Percentiles rank a stretch among this genome's conserved stretches.
These are phyloP conservation scores for Scomberomorus guttatus DNA, from an alignment of 2,797 vertebrate species.

Conservation along the genomic window DNA sequence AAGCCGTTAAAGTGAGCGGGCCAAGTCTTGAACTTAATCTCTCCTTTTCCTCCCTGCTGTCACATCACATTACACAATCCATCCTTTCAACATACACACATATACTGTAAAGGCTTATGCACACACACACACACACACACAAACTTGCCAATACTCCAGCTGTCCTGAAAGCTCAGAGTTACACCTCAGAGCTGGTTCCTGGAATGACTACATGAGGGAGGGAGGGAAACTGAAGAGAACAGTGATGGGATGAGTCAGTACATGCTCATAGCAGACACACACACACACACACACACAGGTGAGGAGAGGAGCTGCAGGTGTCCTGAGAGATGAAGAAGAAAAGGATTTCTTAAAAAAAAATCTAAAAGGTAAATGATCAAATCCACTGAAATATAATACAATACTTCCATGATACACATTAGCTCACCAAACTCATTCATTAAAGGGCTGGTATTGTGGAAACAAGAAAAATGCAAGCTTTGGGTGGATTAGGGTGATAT, in stretches of 20 bases:
- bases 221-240: background rate
- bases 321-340: too few species aligned
- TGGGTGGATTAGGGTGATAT: too few species aligned
- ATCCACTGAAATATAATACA: too few species aligned
- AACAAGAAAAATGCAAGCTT: too few species aligned
- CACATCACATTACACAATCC: constrained; percentile 59
- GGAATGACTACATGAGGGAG: background rate
- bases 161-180: constrained; percentile 5
- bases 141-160: constrained; percentile 3
- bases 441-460: too few species aligned
- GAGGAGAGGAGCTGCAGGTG: too few species aligned
- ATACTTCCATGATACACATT: too few species aligned
- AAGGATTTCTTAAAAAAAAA: too few species aligned
- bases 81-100: constrained; percentile 49
- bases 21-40: constrained; percentile 66
- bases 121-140: constrained; percentile 25
- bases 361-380: too few species aligned
- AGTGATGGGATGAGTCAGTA: background rate
- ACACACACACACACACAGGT: background rate
- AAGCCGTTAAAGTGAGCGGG: constrained; percentile 48
- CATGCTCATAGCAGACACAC: background rate
- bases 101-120: background rate
- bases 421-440: too few species aligned
- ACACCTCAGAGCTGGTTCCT: background rate
- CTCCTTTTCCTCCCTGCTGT: constrained; percentile 49